phyloP scores from a whole-genome alignment of 2,888 invertebrate genomes.

The Reticulitermes lucifugus region DNA sequence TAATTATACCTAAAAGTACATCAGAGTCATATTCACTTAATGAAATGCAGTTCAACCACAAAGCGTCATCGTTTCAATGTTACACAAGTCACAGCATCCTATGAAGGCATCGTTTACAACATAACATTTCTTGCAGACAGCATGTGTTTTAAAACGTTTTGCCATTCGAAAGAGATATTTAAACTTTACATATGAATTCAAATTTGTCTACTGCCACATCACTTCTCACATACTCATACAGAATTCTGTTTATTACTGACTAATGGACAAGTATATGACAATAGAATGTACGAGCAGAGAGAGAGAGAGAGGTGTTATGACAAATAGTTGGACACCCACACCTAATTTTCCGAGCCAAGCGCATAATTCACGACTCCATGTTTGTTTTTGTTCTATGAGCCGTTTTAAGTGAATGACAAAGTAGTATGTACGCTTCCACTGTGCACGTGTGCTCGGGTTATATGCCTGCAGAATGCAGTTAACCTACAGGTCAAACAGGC shows the following conservation, averaged over 20 bases:
- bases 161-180: background rate
- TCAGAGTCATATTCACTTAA: background rate
- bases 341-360: slow-evolving; percentile 4
- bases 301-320: slow-evolving; percentile 8
- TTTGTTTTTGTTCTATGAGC: background rate
- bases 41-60: background rate
- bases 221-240: background rate
- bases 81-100: background rate
- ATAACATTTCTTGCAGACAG: background rate
- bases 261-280: background rate
- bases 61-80: background rate
- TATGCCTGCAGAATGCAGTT: background rate
- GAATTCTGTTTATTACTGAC: background rate
- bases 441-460: background rate
- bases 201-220: background rate
- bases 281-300: background rate
- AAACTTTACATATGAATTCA: background rate
- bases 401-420: background rate
- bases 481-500: background rate
- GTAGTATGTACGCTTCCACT: background rate
- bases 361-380: background rate
- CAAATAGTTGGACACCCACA: background rate
- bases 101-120: background rate
- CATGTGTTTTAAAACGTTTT: background rate
- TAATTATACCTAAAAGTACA: background rate